phyloP scores from a whole-genome alignment of 1,140 invertebrate genomes.

The Frieseomelitta varia region DNA sequence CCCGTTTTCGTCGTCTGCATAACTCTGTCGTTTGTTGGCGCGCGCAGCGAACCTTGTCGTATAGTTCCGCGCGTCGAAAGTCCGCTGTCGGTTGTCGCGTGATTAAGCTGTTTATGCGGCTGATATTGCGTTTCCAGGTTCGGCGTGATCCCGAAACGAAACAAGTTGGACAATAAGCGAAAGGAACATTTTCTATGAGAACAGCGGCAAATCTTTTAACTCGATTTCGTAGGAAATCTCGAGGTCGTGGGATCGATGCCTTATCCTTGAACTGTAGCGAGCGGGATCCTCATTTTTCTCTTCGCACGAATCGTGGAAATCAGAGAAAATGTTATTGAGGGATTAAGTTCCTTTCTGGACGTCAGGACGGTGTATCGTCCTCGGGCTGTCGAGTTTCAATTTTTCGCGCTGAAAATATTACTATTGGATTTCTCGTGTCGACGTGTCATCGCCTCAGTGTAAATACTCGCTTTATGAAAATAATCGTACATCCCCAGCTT shows the following conservation, averaged over 20 bases:
- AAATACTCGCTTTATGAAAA: background rate
- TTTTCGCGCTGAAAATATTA: background rate
- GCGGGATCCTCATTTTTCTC: background rate
- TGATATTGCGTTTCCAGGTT: slow-evolving; percentile 50
- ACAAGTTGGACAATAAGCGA: slow-evolving; percentile 58
- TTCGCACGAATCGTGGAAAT: background rate
- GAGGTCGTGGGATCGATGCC: slow-evolving; percentile 2
- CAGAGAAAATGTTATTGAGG: background rate
- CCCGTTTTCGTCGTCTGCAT: slow-evolving; percentile 26
- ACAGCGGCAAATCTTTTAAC: slow-evolving; percentile 4
- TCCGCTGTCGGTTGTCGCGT: slow-evolving; percentile 34
- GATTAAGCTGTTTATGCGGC: slow-evolving; percentile 50
- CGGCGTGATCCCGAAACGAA: slow-evolving; percentile 55
- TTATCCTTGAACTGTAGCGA: background rate
- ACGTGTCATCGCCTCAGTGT: no score
- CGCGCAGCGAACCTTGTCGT: slow-evolving; percentile 13
- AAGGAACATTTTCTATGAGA: slow-evolving; percentile 51
- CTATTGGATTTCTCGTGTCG: background rate
- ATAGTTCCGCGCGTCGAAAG: slow-evolving; percentile 42
- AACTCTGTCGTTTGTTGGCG: background rate
- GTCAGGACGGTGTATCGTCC: background rate
- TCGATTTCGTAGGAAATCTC: background rate
- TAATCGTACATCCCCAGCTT: background rate
- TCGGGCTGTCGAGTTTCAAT: background rate
- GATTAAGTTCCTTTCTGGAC: background rate